phyloP scores from a whole-genome alignment of 2,113 vertebrate genomes.

The Microcebus lehilahytsara region DNA sequence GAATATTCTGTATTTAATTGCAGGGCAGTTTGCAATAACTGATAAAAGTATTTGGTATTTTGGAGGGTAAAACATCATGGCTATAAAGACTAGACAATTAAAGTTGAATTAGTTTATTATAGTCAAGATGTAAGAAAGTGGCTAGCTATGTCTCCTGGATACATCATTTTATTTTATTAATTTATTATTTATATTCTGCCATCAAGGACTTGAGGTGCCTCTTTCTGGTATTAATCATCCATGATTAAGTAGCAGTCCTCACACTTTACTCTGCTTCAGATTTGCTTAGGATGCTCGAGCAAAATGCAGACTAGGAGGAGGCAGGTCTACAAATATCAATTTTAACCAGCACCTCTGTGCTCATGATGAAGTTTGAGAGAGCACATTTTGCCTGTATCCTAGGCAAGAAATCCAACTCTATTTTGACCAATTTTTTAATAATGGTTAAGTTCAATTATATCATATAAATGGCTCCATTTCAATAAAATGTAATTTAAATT shows the following conservation, averaged over 20 bases:
- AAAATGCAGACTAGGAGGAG: neutral
- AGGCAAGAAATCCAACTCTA: neutral
- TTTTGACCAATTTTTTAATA: neutral
- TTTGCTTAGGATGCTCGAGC: neutral
- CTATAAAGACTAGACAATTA: neutral
- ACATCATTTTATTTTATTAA: neutral
- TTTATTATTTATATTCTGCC: neutral
- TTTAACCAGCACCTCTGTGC: neutral
- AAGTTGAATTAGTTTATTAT: neutral
- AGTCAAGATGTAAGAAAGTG: neutral
- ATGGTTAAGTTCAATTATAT: neutral
- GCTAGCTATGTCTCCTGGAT: neutral
- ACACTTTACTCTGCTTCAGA: neutral
- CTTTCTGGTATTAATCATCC: neutral
- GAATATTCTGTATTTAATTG: conserved; percentile 11
- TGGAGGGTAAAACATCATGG: neutral
- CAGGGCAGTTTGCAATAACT: neutral
- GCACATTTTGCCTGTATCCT: neutral
- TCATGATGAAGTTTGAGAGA: neutral
- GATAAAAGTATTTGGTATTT: neutral
- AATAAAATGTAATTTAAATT: conserved; percentile 38
- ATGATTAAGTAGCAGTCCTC: neutral
- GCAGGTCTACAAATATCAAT: neutral
- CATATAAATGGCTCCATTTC: conserved; percentile 36
- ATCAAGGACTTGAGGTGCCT: neutral